phyloP scores from a whole-genome alignment of 2,113 vertebrate genomes.

The Larimichthys polyactis region DNA sequence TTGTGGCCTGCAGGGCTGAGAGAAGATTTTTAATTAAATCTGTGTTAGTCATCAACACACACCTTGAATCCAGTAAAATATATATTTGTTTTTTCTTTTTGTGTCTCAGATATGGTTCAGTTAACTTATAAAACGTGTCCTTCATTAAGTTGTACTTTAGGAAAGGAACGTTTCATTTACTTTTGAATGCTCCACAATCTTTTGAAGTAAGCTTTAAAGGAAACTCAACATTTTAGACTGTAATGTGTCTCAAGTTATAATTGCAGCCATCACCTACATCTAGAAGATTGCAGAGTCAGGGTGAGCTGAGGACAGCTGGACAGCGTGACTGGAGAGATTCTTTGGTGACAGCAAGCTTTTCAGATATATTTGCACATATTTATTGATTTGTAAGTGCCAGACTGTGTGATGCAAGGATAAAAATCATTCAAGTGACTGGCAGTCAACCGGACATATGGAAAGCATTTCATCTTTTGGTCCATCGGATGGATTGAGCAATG shows the following conservation, averaged over 20 bases:
- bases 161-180: background rate
- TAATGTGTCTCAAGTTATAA: background rate
- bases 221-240: background rate
- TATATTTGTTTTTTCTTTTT: background rate
- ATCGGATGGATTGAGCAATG: background rate
- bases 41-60: conserved; percentile 11
- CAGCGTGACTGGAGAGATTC: background rate
- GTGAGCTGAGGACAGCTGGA: background rate
- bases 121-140: background rate
- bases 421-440: background rate
- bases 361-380: background rate
- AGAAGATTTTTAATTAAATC: background rate
- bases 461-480: background rate
- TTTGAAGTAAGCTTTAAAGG: background rate
- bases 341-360: background rate
- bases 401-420: background rate
- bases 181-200: background rate
- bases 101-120: background rate
- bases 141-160: background rate
- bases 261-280: background rate
- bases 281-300: background rate
- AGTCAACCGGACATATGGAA: background rate
- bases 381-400: background rate
- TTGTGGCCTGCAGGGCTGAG: background rate
- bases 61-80: background rate